A percentile compares a stretch with the other conserved stretches of the same genome.
Evolutionary conservation across 2,797 vertebrate species (phyloP).

Genomic region (Enteromius treurensis): DNA sequence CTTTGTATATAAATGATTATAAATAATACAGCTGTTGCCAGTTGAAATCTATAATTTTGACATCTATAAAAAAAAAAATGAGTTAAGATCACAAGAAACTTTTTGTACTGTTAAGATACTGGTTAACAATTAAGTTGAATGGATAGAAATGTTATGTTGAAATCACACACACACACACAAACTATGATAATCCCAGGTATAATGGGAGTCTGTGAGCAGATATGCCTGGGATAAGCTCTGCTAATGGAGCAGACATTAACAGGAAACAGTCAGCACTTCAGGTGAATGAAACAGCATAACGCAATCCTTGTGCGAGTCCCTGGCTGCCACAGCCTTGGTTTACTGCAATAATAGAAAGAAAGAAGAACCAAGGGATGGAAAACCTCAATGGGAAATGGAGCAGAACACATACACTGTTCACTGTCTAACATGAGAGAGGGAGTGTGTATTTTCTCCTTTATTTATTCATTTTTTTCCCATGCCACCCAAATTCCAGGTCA

Average conservation of each 20-base stretch:
- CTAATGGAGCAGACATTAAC: slow-evolving; percentile 11
- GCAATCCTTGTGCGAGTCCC: slow-evolving; percentile 14
- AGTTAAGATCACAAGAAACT: neutral
- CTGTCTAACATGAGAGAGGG: neutral
- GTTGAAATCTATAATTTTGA: neutral
- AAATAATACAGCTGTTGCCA: neutral
- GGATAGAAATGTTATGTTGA: neutral
- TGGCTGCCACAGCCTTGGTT: slow-evolving; percentile 30
- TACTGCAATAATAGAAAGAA: slow-evolving; percentile 61
- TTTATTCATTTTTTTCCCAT: neutral
- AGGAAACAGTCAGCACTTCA: slow-evolving; percentile 21
- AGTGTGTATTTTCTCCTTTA: slow-evolving; percentile 17
- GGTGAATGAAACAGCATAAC: slow-evolving; percentile 69
- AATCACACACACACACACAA: neutral
- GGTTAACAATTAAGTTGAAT: neutral
- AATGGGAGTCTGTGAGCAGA: neutral
- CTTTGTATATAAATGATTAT: neutral
- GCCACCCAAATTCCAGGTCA: slow-evolving; percentile 49
- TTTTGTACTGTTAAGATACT: neutral
- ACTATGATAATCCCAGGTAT: neutral
- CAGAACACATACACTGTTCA: slow-evolving; percentile 63
- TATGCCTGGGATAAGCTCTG: neutral
- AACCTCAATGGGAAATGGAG: slow-evolving; percentile 60
- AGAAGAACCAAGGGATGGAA: slow-evolving; percentile 56
- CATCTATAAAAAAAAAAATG: neutral